phyloP scores from a whole-genome alignment of 2,888 invertebrate species.

The Ypsolopha sequella region DNA sequence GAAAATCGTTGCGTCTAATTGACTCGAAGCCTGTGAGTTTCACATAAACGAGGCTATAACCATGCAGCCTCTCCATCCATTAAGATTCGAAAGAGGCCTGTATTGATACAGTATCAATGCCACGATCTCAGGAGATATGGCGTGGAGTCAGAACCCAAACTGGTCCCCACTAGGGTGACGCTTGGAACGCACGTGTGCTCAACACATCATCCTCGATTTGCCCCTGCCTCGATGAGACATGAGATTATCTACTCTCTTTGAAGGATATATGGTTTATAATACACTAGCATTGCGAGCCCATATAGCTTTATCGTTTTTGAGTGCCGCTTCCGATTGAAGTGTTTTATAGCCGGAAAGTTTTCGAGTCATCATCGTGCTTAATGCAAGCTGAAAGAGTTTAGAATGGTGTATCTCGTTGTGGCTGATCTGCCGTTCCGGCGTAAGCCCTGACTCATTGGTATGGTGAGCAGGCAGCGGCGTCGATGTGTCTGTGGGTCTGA shows the following conservation, averaged over 20 bases:
- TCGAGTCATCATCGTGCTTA: neutral
- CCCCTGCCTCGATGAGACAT: slow-evolving; percentile 11
- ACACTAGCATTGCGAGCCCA: slow-evolving; percentile 9
- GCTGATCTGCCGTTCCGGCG: slow-evolving; percentile 27
- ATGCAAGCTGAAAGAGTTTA: too few relatives aligned
- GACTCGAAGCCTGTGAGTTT: neutral
- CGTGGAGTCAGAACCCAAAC: slow-evolving; percentile 16
- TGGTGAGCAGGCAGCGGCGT: slow-evolving; percentile 56
- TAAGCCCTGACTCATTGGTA: slow-evolving; percentile 32
- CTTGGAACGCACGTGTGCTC: slow-evolving; percentile 59
- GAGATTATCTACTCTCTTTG: slow-evolving; percentile 19
- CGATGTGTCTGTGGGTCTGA: slow-evolving; percentile 62
- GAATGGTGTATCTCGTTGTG: neutral
- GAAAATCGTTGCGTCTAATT: neutral
- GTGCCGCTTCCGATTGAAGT: slow-evolving; percentile 29
- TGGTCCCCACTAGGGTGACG: slow-evolving; percentile 60
- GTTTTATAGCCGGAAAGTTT: slow-evolving; percentile 26
- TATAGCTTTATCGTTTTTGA: slow-evolving; percentile 31
- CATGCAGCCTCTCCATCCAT: slow-evolving; percentile 23
- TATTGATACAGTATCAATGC: slow-evolving; percentile 46
- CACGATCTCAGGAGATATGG: slow-evolving; percentile 35
- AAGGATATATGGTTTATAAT: slow-evolving; percentile 17
- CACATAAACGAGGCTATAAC: slow-evolving; percentile 13
- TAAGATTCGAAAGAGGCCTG: slow-evolving; percentile 29
- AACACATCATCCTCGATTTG: slow-evolving; percentile 35